These are phyloP conservation scores for Stenopsyche tienmushanensis DNA, from an alignment of 1,140 invertebrate genomes.

Conservation along the genomic window DNA sequence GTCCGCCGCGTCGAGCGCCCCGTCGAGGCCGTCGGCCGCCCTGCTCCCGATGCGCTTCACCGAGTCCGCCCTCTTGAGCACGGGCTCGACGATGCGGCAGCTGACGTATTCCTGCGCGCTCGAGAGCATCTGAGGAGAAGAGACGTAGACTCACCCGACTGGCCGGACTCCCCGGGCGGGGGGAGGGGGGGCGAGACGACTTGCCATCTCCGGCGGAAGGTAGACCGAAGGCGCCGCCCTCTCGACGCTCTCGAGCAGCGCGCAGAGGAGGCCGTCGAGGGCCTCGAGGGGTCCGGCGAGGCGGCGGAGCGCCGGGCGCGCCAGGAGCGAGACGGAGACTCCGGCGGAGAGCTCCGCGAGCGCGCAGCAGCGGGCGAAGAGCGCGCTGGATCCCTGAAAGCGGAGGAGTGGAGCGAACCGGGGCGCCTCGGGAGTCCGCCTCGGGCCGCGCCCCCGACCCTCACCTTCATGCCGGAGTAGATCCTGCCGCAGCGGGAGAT, in stretches of 20 bases:
- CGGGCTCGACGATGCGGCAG: conserved; percentile 64
- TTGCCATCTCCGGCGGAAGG: conserved; percentile 74
- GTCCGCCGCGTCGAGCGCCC: conserved; percentile 71
- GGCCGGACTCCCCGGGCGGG: neutral
- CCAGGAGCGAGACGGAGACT: no score
- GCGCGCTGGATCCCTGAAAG: no score
- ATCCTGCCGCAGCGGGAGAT: no score
- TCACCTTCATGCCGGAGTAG: no score
- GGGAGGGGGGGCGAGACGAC: no score
- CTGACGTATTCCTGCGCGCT: conserved; percentile 74
- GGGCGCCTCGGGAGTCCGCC: no score
- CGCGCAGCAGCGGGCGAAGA: no score
- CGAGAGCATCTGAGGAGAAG: conserved; percentile 72
- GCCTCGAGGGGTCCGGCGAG: conserved; percentile 68
- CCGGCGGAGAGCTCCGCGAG: no score
- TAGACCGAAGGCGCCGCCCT: conserved; percentile 73
- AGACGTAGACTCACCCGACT: no score
- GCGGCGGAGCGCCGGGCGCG: conserved; percentile 67
- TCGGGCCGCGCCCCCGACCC: no score
- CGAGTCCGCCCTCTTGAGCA: conserved; percentile 72
- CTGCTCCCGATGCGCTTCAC: conserved; percentile 67
- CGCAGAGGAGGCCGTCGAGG: conserved; percentile 74
- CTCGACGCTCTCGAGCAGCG: conserved; percentile 75
- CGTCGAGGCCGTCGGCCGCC: conserved; percentile 69
- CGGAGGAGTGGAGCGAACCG: no score